Evolutionary conservation across 1,140 invertebrate species (phyloP).

Genomic region (Xylocopa sonorina): DNA sequence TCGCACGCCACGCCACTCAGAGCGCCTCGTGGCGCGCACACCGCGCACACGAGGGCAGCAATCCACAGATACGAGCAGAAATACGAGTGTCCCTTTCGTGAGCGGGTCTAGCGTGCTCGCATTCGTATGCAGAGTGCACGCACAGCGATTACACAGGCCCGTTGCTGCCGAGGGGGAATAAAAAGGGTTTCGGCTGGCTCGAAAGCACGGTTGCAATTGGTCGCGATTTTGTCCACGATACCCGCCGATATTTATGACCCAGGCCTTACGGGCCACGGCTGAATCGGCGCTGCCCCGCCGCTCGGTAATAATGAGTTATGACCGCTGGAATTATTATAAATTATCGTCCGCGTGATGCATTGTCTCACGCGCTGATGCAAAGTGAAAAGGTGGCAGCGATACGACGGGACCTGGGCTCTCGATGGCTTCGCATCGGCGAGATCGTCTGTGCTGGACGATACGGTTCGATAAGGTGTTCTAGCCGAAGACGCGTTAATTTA

Average conservation of each 20-base stretch:
- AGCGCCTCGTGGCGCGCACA: constrained; percentile 22
- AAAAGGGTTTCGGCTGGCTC: not conserved
- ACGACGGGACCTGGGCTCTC: no score
- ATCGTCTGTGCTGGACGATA: no score
- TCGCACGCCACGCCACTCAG: constrained; percentile 64
- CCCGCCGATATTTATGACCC: constrained; percentile 39
- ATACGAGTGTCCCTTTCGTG: constrained; percentile 41
- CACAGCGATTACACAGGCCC: constrained; percentile 44
- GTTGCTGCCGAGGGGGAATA: constrained; percentile 33
- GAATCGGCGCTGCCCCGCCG: constrained; percentile 11
- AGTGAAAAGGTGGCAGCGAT: not conserved
- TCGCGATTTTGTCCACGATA: constrained; percentile 55
- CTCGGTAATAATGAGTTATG: constrained; percentile 39
- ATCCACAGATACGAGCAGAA: constrained; percentile 27
- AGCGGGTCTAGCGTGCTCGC: constrained; percentile 36
- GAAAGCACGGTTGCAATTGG: constrained; percentile 56
- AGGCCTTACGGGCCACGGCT: not conserved
- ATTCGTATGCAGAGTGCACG: constrained; percentile 48
- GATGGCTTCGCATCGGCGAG: no score
- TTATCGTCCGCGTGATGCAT: constrained; percentile 7
- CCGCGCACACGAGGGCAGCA: constrained; percentile 30
- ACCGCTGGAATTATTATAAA: constrained; percentile 30
- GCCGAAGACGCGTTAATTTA: no score
- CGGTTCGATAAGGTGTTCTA: no score
- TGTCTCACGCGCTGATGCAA: not conserved